A percentile compares a stretch with the other conserved stretches of the same genome.
phyloP scores from a whole-genome alignment of 1,140 invertebrate genomes.

The Drosophila lacertosa region DNA sequence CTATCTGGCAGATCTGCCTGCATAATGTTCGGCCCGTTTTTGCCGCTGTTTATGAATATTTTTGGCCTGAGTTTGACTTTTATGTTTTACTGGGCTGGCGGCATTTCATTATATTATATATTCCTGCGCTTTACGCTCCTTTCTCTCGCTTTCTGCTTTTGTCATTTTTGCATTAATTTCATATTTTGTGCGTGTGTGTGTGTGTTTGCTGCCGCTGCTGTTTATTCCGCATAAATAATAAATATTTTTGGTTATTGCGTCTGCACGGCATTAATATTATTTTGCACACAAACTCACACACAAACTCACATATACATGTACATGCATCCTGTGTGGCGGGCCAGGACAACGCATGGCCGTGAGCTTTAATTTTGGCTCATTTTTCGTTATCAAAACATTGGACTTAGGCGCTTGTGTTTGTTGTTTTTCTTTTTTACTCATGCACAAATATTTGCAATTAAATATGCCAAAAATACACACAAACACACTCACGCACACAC shows the following conservation, averaged over 20 bases:
- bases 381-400: conserved; percentile 79
- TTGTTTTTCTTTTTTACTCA: conserved; percentile 51
- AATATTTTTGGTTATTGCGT: conserved; percentile 82
- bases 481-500: conserved; percentile 23
- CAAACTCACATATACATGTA: conserved; percentile 10
- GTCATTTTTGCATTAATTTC: conserved; percentile 83
- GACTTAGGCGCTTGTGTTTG: conserved; percentile 61
- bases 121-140: conserved; percentile 38
- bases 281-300: conserved; percentile 43
- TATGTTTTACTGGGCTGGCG: conserved; percentile 27
- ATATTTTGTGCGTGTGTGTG: conserved; percentile 54
- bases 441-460: conserved; percentile 77
- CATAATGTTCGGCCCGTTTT: conserved; percentile 44
- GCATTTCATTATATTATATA: conserved; percentile 40
- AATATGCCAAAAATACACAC: conserved; percentile 64
- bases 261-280: conserved; percentile 80
- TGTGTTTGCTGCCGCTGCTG: conserved; percentile 66
- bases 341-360: conserved; percentile 58
- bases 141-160: conserved; percentile 63
- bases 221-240: conserved; percentile 83
- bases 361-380: conserved; percentile 81
- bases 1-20: conserved; percentile 57
- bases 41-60: conserved; percentile 48
- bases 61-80: conserved; percentile 44
- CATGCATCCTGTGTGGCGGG: conserved; percentile 55